Evolutionary conservation across 1,140 invertebrate species (phyloP), one percentile per base, ranked within the genome.

Genomic region (Heliconius congener): DNA sequence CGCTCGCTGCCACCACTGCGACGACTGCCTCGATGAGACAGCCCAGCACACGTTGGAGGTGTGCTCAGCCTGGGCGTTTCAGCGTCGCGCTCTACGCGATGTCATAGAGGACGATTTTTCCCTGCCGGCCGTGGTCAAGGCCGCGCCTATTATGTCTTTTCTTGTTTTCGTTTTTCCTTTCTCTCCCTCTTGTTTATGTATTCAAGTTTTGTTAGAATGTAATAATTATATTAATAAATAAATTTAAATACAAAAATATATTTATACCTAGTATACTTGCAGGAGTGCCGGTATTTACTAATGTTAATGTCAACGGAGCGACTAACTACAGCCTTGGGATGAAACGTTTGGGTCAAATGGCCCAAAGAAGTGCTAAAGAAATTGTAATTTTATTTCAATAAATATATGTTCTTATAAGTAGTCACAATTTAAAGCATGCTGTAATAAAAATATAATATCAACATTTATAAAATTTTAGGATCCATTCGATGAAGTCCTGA

Each of bases 251-350:
- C 4, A 57, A 57, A 57, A 57, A 23, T 23, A 23, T 23, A 23
- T 23, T 23, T 23, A 23, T 34, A 34, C 34, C 4, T 34, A 30
- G 13, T 30, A 27, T 27, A 13, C 37, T 72, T 72, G 46, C 85
- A 93, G 92, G 92, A 23, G 82, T 83, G 9, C 92, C 92, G 73
- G 87, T 94, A 74, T 79, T 93, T 52, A 94, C 92, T 1, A 94
- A 92, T 71, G 83, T 89, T 1, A 90, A 87, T 79, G 18, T 86
- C 9, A 85, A 84, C 0, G 52, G 79, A 0, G 88, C 92, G 0
- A 88, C 86, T 1, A 85, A 87, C 34, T 90, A 87, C 37, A 90
- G 87, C 3, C 57, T 76, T 19, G 82, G 78, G 5, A 80, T 93
- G 77, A 81, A 81, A 18, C 84, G 78, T 9, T 78, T 92, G 19